Percentiles rank a stretch among this genome's conserved stretches.
Evolutionary conservation across 2,797 vertebrate species (phyloP).

Genomic region (Gambusia yucatana): DNA sequence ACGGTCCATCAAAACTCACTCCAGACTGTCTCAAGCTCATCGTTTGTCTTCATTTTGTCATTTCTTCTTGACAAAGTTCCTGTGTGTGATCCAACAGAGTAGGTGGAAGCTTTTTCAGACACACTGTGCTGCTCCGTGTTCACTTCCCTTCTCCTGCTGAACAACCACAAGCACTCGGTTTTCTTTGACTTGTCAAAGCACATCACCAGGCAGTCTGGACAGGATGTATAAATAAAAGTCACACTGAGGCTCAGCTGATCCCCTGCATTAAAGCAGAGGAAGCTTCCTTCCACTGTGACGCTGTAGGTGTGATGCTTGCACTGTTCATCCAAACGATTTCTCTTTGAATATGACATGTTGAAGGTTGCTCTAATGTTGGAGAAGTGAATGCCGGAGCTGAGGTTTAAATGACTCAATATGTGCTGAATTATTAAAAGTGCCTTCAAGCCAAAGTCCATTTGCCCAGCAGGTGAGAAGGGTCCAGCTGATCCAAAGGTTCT

Average conservation of each 20-base stretch:
- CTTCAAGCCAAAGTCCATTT: conserved; percentile 42
- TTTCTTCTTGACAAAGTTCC: conserved; percentile 16
- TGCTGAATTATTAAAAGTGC: conserved; percentile 19
- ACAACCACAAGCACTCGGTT: conserved; percentile 19
- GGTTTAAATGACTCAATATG: conserved; percentile 15
- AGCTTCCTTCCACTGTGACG: conserved; percentile 6
- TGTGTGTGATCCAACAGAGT: conserved; percentile 25
- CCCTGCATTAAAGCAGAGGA: not conserved
- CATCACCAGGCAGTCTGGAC: conserved; percentile 28
- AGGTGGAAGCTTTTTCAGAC: conserved; percentile 34
- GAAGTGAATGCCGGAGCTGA: conserved; percentile 24
- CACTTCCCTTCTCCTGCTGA: conserved; percentile 38
- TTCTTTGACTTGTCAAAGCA: conserved; percentile 4
- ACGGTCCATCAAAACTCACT: not conserved
- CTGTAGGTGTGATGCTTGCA: not conserved
- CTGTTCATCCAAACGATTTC: not conserved
- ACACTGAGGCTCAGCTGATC: not conserved
- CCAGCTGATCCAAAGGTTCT: conserved; percentile 27
- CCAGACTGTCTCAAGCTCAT: not conserved
- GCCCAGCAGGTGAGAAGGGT: conserved; percentile 27
- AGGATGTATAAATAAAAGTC: conserved; percentile 20
- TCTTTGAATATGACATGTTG: not conserved
- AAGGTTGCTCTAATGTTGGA: not conserved
- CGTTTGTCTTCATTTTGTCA: not conserved
- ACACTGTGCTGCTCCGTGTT: conserved; percentile 17